Evolutionary conservation across 1,140 invertebrate genomes (phyloP), one percentile per base, ranked within the genome.

Genomic region (Procambarus clarkii): DNA sequence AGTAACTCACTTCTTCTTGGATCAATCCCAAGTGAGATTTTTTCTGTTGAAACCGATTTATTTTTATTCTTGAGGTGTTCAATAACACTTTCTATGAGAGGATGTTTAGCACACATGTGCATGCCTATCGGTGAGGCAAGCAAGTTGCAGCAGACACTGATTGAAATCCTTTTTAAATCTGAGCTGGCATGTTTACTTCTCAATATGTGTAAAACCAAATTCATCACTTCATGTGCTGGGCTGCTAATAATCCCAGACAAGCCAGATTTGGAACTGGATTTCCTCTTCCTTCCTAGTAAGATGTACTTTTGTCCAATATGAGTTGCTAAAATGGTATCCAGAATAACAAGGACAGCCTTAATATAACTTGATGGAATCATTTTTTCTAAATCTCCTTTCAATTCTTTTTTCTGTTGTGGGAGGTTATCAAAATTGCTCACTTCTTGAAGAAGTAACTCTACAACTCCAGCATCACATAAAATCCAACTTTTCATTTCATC

Each of bases 381-480:
- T 11, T 69, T 44, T 44, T 79, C 74, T 11, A 64, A 44, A 3
- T 85, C 46, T 79, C 48, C 81, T 34, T 86, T 34, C 13, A n/a
- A 0, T 11, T 74, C 45, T 46, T 85, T 85, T 24, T 3, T 34
- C 48, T 91, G 50, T 0, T 78, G n/a, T 8, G 34, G n/a, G 8
- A 78, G 3, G 34, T 50, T 54, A 78, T 78, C 88, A 60, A 86
- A 13, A 78, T 11, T 85, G 64, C 74, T 71, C 3, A 69, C 82
- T 54, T 85, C 88, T 69, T 86, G 82, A 21, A 91, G 83, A 45
- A 91, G 82, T 64, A 69, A 50, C 58, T 91, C 88, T 44, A 91
- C 88, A 21, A 79, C 69, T 21, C 88, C 88, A 78, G 88, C 82
- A 91, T 91, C 88, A 80, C 88, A 91, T 21, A 91, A 34, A 50